Conservation (phyloP, 1,140 invertebrate species). For the Eufriesea mexicana region DNA sequence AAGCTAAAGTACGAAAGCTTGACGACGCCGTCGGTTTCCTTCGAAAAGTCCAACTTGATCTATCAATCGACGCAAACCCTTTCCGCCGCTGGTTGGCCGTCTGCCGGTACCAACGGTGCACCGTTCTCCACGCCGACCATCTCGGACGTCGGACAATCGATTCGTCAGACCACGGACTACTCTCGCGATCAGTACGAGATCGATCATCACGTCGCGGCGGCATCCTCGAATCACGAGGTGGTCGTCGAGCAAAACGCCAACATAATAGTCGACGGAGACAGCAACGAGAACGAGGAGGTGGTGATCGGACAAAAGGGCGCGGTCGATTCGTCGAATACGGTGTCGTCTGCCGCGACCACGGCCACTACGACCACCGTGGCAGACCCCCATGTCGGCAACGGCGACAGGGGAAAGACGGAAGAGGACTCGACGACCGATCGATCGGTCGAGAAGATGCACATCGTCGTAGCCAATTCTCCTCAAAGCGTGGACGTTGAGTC, state of each 20-base stretch:
- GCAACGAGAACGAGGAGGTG: constrained; percentile 67
- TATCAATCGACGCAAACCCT: constrained; percentile 82
- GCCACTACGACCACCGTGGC: background rate
- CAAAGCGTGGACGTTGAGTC: constrained; percentile 7
- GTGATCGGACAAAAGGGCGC: constrained; percentile 65
- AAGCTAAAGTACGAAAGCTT: constrained; percentile 65
- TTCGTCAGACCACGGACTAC: constrained; percentile 73
- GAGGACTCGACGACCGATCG: background rate
- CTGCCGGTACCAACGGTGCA: constrained; percentile 2
- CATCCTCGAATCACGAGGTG: constrained; percentile 71
- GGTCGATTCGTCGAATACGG: background rate
- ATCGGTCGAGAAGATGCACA: constrained; percentile 66
- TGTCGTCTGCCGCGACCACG: background rate
- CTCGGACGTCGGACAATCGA: constrained; percentile 67
- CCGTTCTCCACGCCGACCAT: constrained; percentile 18
- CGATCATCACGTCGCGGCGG: constrained; percentile 69
- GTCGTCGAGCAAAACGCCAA: constrained; percentile 73
- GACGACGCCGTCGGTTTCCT: constrained; percentile 76
- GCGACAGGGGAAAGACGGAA: constrained; percentile 3
- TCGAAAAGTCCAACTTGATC: constrained; percentile 85
- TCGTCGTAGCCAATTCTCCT: constrained; percentile 70
- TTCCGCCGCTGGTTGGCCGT: constrained; percentile 59
- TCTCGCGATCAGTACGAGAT: constrained; percentile 58
- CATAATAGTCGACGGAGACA: constrained; percentile 70
- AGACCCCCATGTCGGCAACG: background rate